Evolutionary conservation across 2,888 invertebrate genomes (phyloP), one percentile per base, ranked within the genome.

Genomic region (Noctua janthe): DNA sequence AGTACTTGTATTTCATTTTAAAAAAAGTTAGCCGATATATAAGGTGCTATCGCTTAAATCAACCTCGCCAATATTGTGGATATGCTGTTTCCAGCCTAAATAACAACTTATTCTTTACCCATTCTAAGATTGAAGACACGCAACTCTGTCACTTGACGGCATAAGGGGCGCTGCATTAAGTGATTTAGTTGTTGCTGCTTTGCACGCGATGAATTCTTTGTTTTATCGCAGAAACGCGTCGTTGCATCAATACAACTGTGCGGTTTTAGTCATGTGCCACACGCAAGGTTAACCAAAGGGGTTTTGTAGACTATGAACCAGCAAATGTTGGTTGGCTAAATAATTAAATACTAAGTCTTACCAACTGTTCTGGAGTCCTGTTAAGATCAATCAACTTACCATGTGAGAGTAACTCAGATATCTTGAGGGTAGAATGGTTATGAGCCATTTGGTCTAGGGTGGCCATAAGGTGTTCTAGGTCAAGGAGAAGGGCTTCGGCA

Each of bases 391-490:
- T 78, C 71, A 88, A 97, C 97, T 97, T 95, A 97, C 97, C 97
- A 92, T 96, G 94, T 91, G 96, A 95, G 70, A 97, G 92, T 92
- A 97, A 93, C 87, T 97, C 97, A 78, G 97, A 97, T 93, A 97
- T 97, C 94, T 97, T 97, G 93, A 97, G 95, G 89, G 95, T 94
- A 90, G 97, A 95, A 92, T 97, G 96, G 94, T 95, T 96, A 92
- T 97, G 95, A 94, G 97, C 96, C 97, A 97, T 97, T 95, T 97
- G 97, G 93, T 97, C 97, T 94, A 97, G 94, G 91, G 97, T 97
- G 91, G 97, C 97, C 97, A 97, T 97, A 87, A 97, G 96, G 95
- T 97, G 96, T 95, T 97, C 97, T 95, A 97, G 96, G 91, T 97
- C 97, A 93, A 97, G 96, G 94, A 97, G 97, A 76, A 97, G 95